phyloP scores from a whole-genome alignment of 2,888 invertebrate species.

The Allacma fusca region DNA sequence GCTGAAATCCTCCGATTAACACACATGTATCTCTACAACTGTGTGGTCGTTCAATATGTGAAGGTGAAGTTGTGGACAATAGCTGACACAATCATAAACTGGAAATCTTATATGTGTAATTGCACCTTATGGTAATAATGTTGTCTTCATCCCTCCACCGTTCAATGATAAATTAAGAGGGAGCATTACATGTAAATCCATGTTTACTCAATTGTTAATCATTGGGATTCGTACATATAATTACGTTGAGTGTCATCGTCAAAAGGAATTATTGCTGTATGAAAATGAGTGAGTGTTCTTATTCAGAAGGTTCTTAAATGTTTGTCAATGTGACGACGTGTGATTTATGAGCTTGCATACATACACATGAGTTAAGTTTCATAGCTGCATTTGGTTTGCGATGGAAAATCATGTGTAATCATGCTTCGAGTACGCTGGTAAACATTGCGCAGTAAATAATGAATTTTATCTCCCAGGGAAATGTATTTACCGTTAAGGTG shows the following conservation, averaged over 20 bases:
- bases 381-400: neutral
- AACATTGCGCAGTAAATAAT: neutral
- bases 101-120: too few relatives aligned
- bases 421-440: too few relatives aligned
- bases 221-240: neutral
- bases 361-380: neutral
- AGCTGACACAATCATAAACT: too few relatives aligned
- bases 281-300: slow-evolving; percentile 12
- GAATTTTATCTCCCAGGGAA: neutral
- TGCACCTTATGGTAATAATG: too few relatives aligned
- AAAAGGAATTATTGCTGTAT: slow-evolving; percentile 3
- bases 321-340: slow-evolving; percentile 10
- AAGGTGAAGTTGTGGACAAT: too few relatives aligned
- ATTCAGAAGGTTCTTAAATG: slow-evolving; percentile 18
- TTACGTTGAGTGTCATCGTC: slow-evolving; percentile 9
- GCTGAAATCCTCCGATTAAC: too few relatives aligned
- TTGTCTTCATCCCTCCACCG: too few relatives aligned
- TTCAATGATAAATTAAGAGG: too few relatives aligned
- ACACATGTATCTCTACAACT: too few relatives aligned
- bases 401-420: too few relatives aligned
- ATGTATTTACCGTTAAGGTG: neutral
- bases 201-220: slow-evolving; percentile 22
- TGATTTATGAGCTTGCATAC: slow-evolving; percentile 18
- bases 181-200: neutral
- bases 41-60: too few relatives aligned